Percentiles rank a stretch among this genome's conserved stretches.
Conservation (phyloP, 2,797 vertebrate genomes). For the Clamator glandarius region DNA sequence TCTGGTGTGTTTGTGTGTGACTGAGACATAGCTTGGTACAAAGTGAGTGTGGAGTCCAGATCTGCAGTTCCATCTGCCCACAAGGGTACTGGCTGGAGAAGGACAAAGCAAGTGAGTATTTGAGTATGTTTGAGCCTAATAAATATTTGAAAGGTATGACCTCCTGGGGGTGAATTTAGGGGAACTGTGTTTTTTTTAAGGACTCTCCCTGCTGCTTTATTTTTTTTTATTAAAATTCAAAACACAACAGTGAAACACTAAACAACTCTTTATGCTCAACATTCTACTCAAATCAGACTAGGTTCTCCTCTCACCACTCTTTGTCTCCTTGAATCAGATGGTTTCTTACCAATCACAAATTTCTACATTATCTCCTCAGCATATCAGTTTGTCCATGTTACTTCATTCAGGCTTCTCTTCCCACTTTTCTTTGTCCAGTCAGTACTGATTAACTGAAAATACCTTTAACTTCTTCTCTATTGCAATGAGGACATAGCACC, state of each 20-base stretch:
- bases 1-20: too few relatives aligned
- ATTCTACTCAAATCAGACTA: not conserved
- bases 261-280: rapidly evolving
- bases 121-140: too few relatives aligned
- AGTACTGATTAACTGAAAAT: not conserved
- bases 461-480: not conserved
- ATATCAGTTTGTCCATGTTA: not conserved
- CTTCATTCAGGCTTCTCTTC: not conserved
- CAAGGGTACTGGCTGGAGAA: too few relatives aligned
- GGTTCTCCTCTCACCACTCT: not conserved
- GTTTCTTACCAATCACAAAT: not conserved
- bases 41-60: too few relatives aligned
- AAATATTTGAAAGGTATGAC: too few relatives aligned
- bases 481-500: not conserved
- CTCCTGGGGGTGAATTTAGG: too few relatives aligned
- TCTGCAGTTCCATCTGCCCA: too few relatives aligned
- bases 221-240: too few relatives aligned
- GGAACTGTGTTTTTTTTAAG: not conserved
- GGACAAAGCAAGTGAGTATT: too few relatives aligned
- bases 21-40: too few relatives aligned
- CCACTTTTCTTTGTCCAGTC: not conserved
- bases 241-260: not conserved
- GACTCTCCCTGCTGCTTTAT: not conserved
- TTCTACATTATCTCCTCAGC: not conserved
- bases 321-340: not conserved